Evolutionary conservation across 2,888 invertebrate species (phyloP).

Genomic region (Nemurella pictetii): DNA sequence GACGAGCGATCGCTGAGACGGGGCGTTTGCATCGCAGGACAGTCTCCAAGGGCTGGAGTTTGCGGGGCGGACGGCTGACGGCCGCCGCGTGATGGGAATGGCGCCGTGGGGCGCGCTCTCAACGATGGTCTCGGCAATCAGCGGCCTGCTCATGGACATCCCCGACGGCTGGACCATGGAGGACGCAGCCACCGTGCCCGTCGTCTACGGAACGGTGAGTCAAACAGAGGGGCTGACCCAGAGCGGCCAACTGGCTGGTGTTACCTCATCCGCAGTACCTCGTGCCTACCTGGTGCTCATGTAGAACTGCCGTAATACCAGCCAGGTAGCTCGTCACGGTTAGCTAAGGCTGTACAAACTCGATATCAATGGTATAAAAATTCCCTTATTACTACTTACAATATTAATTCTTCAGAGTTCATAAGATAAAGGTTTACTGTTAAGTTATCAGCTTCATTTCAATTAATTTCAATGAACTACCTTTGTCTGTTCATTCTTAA

Average conservation of each 20-base stretch:
- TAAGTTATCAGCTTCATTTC: too few species aligned
- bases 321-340: background rate
- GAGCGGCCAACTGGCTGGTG: too few species aligned
- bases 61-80: constrained; percentile 53
- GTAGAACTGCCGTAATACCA: too few species aligned
- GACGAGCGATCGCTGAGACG: too few species aligned
- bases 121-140: constrained; percentile 56
- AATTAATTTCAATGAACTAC: too few species aligned
- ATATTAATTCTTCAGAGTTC: too few species aligned
- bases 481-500: too few species aligned
- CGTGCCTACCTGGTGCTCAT: too few species aligned
- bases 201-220: constrained; percentile 62
- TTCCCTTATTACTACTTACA: background rate
- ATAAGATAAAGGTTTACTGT: too few species aligned
- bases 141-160: constrained; percentile 57
- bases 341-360: background rate
- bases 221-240: too few species aligned
- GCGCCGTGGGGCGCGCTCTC: constrained; percentile 55
- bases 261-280: too few species aligned
- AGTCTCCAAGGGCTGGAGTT: constrained; percentile 64
- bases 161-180: constrained; percentile 64
- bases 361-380: background rate
- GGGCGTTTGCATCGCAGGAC: constrained; percentile 50
- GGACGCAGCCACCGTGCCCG: constrained; percentile 68
- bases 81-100: constrained; percentile 56